A percentile compares a stretch with the other conserved stretches of the same genome.
Conservation (phyloP, 1,140 invertebrate species). For the Drosophila prosaltans region DNA sequence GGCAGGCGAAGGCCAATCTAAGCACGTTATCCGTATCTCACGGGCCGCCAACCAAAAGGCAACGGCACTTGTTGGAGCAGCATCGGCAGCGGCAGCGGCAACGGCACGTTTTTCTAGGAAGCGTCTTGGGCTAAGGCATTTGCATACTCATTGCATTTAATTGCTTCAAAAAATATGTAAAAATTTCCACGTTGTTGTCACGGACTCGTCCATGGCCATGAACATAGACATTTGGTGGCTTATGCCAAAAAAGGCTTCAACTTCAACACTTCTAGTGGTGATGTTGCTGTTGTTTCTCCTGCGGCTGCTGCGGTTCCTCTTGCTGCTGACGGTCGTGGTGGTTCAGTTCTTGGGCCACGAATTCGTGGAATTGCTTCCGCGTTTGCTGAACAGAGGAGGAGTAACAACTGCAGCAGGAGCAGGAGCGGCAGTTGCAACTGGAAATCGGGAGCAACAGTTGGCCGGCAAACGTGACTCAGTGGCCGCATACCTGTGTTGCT, state of each 20-base stretch:
- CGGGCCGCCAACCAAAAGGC: conserved; percentile 43
- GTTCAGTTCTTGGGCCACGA: conserved; percentile 73
- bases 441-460: conserved; percentile 55
- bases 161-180: conserved; percentile 78
- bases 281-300: conserved; percentile 35
- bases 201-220: conserved; percentile 44
- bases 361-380: conserved; percentile 77
- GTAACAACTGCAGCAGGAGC: conserved; percentile 1
- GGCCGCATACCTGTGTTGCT: conserved; percentile 63
- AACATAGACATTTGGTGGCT: conserved; percentile 47
- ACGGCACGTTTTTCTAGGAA: conserved; percentile 66
- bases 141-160: conserved; percentile 78
- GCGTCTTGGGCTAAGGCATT: conserved; percentile 65
- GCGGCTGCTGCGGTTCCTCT: conserved; percentile 4
- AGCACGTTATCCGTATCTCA: conserved; percentile 71
- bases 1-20: conserved; percentile 61
- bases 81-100: conserved; percentile 10
- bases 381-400: conserved; percentile 56
- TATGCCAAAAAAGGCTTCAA: conserved; percentile 70
- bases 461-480: conserved; percentile 72
- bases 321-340: conserved; percentile 36
- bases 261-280: conserved; percentile 45
- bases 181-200: conserved; percentile 66
- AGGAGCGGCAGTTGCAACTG: conserved; percentile 6
- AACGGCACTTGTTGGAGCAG: conserved; percentile 35